Evolutionary conservation across 2,888 invertebrate genomes (phyloP), one percentile per base, ranked within the genome.

Genomic region (Lymantria dispar): DNA sequence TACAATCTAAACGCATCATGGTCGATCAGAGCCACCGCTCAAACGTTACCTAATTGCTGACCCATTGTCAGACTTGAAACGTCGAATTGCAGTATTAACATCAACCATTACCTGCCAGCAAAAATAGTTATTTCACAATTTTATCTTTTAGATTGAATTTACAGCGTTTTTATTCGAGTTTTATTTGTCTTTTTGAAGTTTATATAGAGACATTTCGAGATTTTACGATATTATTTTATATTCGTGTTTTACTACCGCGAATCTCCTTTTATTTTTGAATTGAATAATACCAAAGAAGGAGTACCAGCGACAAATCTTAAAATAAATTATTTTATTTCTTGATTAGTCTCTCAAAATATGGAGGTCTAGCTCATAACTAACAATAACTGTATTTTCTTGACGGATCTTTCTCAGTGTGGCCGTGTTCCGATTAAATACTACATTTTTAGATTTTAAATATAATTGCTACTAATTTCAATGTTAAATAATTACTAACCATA

Each of bases 51-150:
- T 33, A 33, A 85, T 83, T 82, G 79, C 75, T 60, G 58, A 54
- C 57, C 78, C 62, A 82, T 83, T 82, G 79, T 80, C 64, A 56
- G 67, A 71, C 70, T 73, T 67, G 73, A 76, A 74, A 64, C 63
- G 64, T 60, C 64, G 58, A 72, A 82, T 75, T 75, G 75, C 64
- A 72, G 68, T 74, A 79, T 78, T 74, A 72, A 68, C 67, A 72
- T 73, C 68, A 53, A 55, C 68, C 54, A 67, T 69, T 67, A 65
- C 62, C 62, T 58, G 56, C 50, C 59, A 49, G 56, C 49, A 56
- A 37, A 64, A 61, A 64, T 58, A 60, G 58, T 70, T 64, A 56
- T 58, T 55, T 56, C 54, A 62, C 56, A 66, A 61, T 62, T 63
- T 57, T 67, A 60, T 59, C 44, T 45, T 40, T 12, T 50, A 48